These are phyloP conservation scores for Mionectes olivaceus DNA, from an alignment of 2,797 vertebrate genomes.

Conservation along the genomic window DNA sequence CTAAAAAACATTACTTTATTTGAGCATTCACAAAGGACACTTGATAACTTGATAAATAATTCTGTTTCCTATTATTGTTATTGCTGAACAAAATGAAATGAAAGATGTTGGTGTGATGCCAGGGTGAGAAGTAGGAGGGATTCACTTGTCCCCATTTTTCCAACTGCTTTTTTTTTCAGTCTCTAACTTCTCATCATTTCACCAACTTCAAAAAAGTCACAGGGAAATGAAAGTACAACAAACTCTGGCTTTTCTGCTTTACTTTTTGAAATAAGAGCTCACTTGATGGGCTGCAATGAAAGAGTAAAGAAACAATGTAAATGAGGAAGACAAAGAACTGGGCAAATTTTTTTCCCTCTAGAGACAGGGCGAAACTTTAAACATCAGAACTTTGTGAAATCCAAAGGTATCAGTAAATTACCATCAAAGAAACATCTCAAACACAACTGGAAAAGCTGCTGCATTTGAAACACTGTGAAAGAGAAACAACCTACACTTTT, in stretches of 20 bases:
- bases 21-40: neutral
- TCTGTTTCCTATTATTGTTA: conserved; percentile 22
- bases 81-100: conserved; percentile 34
- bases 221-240: neutral
- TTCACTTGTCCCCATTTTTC: neutral
- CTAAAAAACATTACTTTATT: neutral
- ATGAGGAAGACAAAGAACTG: neutral
- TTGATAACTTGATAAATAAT: conserved; percentile 17
- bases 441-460: neutral
- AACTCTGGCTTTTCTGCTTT: neutral
- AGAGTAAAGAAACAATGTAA: neutral
- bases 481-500: neutral
- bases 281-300: neutral
- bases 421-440: neutral
- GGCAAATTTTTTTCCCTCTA: neutral
- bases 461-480: neutral
- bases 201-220: neutral
- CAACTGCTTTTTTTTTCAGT: neutral
- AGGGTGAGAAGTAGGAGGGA: neutral
- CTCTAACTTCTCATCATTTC: neutral
- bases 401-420: neutral
- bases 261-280: neutral
- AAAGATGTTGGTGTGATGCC: conserved; percentile 5
- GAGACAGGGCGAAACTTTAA: neutral
- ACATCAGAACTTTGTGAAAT: neutral